phyloP scores from a whole-genome alignment of 2,797 vertebrate genomes.

The Atherinosoma microstoma region DNA sequence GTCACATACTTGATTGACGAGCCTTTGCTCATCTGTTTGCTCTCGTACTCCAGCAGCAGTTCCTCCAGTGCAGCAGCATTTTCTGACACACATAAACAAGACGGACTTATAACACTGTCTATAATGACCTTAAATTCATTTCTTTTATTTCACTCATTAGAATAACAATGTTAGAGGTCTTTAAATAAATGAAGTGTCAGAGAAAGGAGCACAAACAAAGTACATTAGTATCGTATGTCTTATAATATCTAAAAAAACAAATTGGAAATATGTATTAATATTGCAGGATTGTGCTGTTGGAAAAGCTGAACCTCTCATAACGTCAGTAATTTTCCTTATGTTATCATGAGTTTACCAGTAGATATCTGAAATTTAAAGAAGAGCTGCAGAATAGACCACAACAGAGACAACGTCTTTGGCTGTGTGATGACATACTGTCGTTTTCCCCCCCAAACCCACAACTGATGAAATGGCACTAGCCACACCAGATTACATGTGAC shows the following conservation, averaged over 20 bases:
- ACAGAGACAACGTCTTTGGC: neutral
- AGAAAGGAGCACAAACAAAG: no score
- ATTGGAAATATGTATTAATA: neutral
- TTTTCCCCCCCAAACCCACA: conserved; percentile 31
- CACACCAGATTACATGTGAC: neutral
- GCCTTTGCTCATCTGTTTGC: conserved; percentile 84
- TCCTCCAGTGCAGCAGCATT: conserved; percentile 95
- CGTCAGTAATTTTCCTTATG: neutral
- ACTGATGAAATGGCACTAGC: conserved; percentile 16
- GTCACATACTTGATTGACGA: conserved; percentile 87
- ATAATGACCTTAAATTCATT: neutral
- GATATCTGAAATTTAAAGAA: neutral
- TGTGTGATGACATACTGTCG: conserved; percentile 16
- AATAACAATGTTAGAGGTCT: neutral
- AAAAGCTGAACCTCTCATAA: conserved; percentile 6
- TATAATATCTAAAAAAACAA: neutral
- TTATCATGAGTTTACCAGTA: neutral
- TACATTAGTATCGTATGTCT: neutral
- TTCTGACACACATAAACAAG: conserved; percentile 78
- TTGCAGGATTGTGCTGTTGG: neutral
- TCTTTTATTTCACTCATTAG: neutral
- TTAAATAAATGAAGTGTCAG: neutral
- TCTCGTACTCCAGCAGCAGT: conserved; percentile 92
- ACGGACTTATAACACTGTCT: neutral
- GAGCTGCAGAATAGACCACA: conserved; percentile 6